Conservation (phyloP, 2,113 vertebrate genomes). For the Spea bombifrons region DNA sequence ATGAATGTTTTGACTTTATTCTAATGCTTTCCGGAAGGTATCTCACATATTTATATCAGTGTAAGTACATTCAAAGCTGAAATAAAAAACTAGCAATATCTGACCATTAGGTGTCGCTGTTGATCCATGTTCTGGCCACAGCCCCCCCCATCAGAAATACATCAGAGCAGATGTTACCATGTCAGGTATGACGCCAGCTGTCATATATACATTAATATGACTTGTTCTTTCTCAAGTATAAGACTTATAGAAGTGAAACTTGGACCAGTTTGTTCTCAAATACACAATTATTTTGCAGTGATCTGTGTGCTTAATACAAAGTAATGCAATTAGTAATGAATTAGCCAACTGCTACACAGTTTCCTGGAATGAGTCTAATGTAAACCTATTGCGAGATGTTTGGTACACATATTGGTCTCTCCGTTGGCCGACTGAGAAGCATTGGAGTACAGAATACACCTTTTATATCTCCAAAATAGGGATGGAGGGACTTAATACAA, state of each 20-base stretch:
- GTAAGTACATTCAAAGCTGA: neutral
- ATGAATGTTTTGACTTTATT: too few species aligned
- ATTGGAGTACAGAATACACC: too few species aligned
- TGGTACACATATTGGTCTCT: too few species aligned
- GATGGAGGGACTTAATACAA: too few species aligned
- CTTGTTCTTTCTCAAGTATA: slow-evolving; percentile 33
- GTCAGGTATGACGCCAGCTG: slow-evolving; percentile 21
- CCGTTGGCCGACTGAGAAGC: too few species aligned
- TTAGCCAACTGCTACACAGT: slow-evolving; percentile 25
- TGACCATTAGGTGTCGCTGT: slow-evolving; percentile 40
- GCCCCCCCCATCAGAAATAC: slow-evolving; percentile 4
- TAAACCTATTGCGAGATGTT: too few species aligned
- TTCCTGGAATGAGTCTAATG: too few species aligned
- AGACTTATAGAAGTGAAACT: neutral
- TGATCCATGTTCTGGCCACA: slow-evolving; percentile 6
- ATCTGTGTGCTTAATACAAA: slow-evolving; percentile 1
- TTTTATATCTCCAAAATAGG: too few species aligned
- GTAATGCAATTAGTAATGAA: slow-evolving; percentile 10
- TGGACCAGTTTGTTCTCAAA: neutral
- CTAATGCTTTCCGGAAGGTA: too few species aligned
- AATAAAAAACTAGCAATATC: neutral
- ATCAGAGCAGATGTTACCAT: slow-evolving; percentile 27
- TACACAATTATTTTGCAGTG: slow-evolving; percentile 8
- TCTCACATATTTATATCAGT: too few species aligned
- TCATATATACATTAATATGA: slow-evolving; percentile 38